These are phyloP conservation scores for Sycophaga agraensis DNA, from an alignment of 1,140 invertebrate species.

Conservation along the genomic window DNA sequence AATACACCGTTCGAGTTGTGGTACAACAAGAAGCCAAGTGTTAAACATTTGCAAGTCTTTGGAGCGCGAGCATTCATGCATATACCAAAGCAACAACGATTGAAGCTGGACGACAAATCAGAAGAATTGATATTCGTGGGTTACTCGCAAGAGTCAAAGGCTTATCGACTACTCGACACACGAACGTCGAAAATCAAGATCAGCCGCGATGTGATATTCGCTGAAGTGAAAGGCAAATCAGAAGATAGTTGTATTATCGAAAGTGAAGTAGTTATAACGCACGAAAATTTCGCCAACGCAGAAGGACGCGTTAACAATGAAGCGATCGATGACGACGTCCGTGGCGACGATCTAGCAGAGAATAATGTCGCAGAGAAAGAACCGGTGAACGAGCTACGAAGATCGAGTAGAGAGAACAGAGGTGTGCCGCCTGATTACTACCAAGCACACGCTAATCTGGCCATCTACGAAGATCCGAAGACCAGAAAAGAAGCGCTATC, in stretches of 20 bases:
- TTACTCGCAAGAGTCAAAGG: neutral
- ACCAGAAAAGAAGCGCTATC: neutral
- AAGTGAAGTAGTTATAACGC: neutral
- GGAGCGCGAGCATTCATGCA: conserved; percentile 13
- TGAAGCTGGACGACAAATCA: neutral
- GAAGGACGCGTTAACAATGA: neutral
- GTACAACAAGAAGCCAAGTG: conserved; percentile 34
- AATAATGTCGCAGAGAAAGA: neutral
- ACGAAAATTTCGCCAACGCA: neutral
- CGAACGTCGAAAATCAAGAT: neutral
- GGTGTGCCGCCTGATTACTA: neutral
- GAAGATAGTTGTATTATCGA: too few relatives aligned
- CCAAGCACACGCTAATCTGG: neutral
- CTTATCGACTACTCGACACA: neutral
- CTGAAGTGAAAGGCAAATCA: conserved; percentile 22
- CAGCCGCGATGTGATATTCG: neutral
- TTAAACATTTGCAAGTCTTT: conserved; percentile 29
- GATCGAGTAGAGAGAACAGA: neutral
- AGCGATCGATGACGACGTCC: neutral
- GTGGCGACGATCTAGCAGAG: neutral
- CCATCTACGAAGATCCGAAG: neutral
- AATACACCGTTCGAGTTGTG: conserved; percentile 43
- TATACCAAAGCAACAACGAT: conserved; percentile 11
- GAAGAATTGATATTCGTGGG: neutral
- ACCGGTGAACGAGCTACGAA: neutral